Percentiles rank a stretch among this genome's conserved stretches.
These are phyloP conservation scores for Stylophora pistillata DNA, from an alignment of 64 coral and sea anemone genomes.

Conservation along the genomic window DNA sequence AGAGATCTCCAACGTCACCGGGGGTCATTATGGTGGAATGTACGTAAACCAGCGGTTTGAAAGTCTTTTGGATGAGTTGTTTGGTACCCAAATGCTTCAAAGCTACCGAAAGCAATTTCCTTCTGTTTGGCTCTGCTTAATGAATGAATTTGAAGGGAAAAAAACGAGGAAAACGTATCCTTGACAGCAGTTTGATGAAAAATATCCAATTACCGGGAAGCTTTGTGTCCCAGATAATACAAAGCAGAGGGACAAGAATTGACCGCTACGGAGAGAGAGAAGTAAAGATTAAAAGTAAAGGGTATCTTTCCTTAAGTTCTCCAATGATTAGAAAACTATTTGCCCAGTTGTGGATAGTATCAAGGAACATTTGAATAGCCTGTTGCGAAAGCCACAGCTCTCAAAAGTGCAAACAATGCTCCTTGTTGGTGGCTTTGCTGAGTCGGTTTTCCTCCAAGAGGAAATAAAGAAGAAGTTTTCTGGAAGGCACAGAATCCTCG, in stretches of 20 bases:
- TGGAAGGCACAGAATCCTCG: not conserved
- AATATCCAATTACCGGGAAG: constrained; percentile 42
- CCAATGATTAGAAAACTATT: not conserved
- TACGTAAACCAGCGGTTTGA: constrained; percentile 23
- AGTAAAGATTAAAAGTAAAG: not conserved
- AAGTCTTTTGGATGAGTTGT: constrained; percentile 37
- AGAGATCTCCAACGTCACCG: constrained; percentile 33
- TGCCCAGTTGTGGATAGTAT: not conserved
- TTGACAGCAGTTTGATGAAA: constrained; percentile 20
- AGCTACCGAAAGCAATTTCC: not conserved
- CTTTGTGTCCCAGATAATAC: constrained; percentile 19
- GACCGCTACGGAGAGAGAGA: not conserved
- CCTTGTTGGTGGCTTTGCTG: not conserved
- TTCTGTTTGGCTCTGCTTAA: constrained; percentile 31
- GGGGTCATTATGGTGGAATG: constrained; percentile 34
- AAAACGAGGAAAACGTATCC: constrained; percentile 55
- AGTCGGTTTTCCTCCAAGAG: not conserved
- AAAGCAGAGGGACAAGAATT: not conserved
- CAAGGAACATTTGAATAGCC: not conserved
- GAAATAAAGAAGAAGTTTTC: constrained; percentile 6
- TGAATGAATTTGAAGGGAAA: constrained; percentile 54
- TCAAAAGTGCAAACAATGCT: constrained; percentile 9
- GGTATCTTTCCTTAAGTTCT: not conserved
- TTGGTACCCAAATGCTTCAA: constrained; percentile 13
- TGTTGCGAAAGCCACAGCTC: not conserved